Base-by-base conservation (phyloP, 2,888 invertebrate species). In the Scrobipalpa atriplicella region DNA sequence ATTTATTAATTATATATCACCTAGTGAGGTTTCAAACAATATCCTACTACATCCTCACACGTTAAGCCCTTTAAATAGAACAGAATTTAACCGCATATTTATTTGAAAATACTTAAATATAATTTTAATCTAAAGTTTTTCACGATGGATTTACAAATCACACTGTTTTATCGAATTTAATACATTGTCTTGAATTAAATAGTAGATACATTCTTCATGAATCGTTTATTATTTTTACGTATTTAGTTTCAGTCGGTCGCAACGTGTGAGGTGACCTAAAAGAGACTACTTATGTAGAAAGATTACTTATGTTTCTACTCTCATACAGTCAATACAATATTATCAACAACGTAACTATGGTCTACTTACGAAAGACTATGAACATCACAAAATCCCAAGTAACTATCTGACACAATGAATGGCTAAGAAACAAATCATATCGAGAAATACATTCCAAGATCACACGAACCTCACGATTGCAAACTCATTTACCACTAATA, bases 11-110 rank as follows among this genome's bases (percentile, higher is more conserved):
- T 85, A 86, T 85, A 86, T 90, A 89, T 90, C 87, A 87, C 86
- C 92, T 91, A 92, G 85, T 91, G 90, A 92, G 91, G 92, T 90
- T 90, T 87, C 87, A 88, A 90, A 90, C 85, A 80, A 87, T 89
- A 64, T 65, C 65, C 64, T 64, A 64, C 64, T 13, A 39, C 52
- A 8, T 69, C 70, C 89, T 82, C 90, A 85, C 90, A 85, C 89
- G 88, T 80, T 41, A 54, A 54, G 64, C 54, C 64, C 16, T 64
- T 54, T 13, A 54, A 9, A 58, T 58, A 58, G 36, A 58, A 38
- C 13, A 18, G 54, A 54, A 54, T 54, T 54, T 19, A 9, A 11
- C 3, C 19, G 10, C 54, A 16, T 47, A 54, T n/a, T 56, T 36
- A 54, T 19, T 54, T 54, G 16, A 0, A 54, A 21, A 10, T 54